These are phyloP conservation scores for Hydropsyche tenuis DNA, from an alignment of 1,140 invertebrate genomes.

Conservation along the genomic window DNA sequence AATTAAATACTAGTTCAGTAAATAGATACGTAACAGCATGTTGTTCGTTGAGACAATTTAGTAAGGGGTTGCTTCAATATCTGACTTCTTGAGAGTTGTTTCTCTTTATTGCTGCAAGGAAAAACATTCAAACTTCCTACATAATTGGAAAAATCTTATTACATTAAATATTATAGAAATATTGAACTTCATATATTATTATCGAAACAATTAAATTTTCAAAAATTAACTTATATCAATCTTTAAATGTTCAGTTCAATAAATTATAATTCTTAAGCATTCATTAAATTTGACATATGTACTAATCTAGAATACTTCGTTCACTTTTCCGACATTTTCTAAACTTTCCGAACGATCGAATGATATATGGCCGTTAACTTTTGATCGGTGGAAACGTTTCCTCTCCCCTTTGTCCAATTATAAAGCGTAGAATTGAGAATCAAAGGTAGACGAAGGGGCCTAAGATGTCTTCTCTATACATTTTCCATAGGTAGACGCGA, in stretches of 20 bases:
- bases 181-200: too few species aligned
- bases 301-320: background rate
- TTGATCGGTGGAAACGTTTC: conserved; percentile 41
- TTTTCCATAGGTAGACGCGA: conserved; percentile 1
- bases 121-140: too few species aligned
- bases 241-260: background rate
- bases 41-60: too few species aligned
- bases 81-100: too few species aligned
- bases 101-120: too few species aligned
- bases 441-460: background rate
- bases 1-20: too few species aligned
- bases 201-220: too few species aligned
- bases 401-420: background rate
- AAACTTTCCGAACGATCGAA: conserved; percentile 10
- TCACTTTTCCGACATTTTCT: background rate
- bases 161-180: too few species aligned
- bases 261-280: too few species aligned
- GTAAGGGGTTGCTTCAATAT: too few species aligned
- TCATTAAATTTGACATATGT: background rate
- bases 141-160: too few species aligned
- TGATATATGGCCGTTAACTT: conserved; percentile 37
- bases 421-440: conserved; percentile 1
- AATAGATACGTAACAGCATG: too few species aligned
- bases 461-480: background rate
- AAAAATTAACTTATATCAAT: background rate